Evolutionary conservation across 2,797 vertebrate genomes (phyloP), one percentile per base, ranked within the genome.

Genomic region (Anas bahamensis): DNA sequence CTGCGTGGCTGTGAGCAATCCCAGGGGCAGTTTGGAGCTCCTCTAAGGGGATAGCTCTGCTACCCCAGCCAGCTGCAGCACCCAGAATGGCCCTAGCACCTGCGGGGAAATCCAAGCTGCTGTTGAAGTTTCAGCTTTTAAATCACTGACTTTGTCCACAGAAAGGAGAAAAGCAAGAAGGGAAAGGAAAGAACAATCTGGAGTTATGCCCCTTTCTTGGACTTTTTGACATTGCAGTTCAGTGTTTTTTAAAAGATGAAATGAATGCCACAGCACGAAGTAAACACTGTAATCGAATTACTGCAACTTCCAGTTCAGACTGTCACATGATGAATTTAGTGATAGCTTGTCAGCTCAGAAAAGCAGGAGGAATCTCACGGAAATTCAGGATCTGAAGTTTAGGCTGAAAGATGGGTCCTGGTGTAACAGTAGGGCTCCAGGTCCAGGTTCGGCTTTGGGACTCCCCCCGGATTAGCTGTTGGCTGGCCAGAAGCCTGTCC

Each of bases 151-250:
- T 72, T 77, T 12, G 59, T 37, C 26, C 23, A 66, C 6, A 37
- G 52, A 79, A 79, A 53, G 89, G 60, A 70, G 60, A 84, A 77
- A 91, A 86, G 24, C 90, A 94, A 96, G 90, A 90, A 94, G 7
- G 29, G 50, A 53, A 76, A 95, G 74, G 71, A 79, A 84, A 86
- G 90, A 74, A 7, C 28, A 53, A 81, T 44, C 52, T 75, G 59
- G 65, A 90, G 35, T 74, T 77, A 39, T 28, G 88, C n/a, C 21
- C 21, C 18, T 71, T 66, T 55, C 44, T 86, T 52, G 74, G 75
- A 21, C 19, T 76, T 82, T 22, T 78, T 81, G 64, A 60, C 1
- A 3, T 63, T 70, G n/a, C 39, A 68, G 64, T 63, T 76, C n/a
- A 48, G 6, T 33, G 10, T 4, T 66, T 81, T 85, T 65, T 3